Conservation (phyloP, 1,140 invertebrate species). For the Atopsyche davidsoni region DNA sequence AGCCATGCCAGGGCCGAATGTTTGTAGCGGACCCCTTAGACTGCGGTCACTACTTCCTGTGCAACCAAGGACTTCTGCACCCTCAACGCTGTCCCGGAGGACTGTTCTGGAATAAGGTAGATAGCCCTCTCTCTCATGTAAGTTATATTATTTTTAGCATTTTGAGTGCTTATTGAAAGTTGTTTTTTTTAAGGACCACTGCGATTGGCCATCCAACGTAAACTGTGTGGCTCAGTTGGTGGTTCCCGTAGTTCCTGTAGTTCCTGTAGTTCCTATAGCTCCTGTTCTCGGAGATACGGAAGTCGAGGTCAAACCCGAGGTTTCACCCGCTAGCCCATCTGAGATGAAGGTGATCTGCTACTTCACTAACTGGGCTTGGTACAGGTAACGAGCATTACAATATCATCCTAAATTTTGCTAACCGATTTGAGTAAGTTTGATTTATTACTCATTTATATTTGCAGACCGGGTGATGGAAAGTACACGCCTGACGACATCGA, state of each 20-base stretch:
- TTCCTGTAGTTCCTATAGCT: slow-evolving; percentile 4
- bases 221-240: slow-evolving; percentile 44
- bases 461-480: slow-evolving; percentile 56
- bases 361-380: slow-evolving; percentile 71
- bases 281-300: too few relatives aligned
- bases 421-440: too few relatives aligned
- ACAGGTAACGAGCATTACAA: too few relatives aligned
- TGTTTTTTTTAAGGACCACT: slow-evolving; percentile 52
- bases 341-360: slow-evolving; percentile 64
- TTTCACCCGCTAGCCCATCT: slow-evolving; percentile 29
- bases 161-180: slow-evolving; percentile 5
- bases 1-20: slow-evolving; percentile 51
- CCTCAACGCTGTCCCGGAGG: slow-evolving; percentile 63
- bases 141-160: not conserved
- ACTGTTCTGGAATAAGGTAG: slow-evolving; percentile 67
- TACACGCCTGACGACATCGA: slow-evolving; percentile 62
- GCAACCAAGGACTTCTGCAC: slow-evolving; percentile 62
- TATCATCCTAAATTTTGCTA: too few relatives aligned
- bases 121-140: not conserved
- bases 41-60: slow-evolving; percentile 75
- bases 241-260: not conserved
- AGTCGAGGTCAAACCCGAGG: slow-evolving; percentile 19
- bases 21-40: slow-evolving; percentile 60
- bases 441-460: slow-evolving; percentile 24
- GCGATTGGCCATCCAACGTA: slow-evolving; percentile 71